Evolutionary conservation across 2,797 vertebrate genomes (phyloP).

Genomic region (Takifugu ocellatus): DNA sequence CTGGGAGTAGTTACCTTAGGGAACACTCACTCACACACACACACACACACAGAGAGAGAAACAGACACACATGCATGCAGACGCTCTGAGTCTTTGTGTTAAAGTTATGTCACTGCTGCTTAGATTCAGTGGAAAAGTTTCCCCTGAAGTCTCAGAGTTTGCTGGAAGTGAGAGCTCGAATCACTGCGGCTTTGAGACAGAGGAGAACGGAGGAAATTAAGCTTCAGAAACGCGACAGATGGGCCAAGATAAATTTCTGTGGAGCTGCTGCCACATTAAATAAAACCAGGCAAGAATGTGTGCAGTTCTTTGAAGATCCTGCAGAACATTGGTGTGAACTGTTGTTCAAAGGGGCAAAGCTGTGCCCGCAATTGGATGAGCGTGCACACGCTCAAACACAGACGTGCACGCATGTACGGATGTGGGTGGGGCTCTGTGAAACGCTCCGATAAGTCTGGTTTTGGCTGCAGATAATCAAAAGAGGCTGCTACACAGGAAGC

Average conservation of each 20-base stretch:
- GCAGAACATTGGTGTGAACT: not conserved
- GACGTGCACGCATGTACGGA: constrained; percentile 7
- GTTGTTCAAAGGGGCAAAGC: constrained; percentile 5
- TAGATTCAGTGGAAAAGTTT: constrained; percentile 40
- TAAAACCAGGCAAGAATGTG: not conserved
- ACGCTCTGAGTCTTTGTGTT: not conserved
- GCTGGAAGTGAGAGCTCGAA: constrained; percentile 4
- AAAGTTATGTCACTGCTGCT: constrained; percentile 18
- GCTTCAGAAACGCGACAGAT: constrained; percentile 24
- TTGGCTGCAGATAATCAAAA: constrained; percentile 4
- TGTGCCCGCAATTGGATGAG: constrained; percentile 6
- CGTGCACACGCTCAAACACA: constrained; percentile 4
- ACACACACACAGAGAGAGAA: constrained; percentile 5
- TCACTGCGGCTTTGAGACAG: constrained; percentile 12
- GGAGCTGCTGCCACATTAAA: constrained; percentile 2
- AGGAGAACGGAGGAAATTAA: constrained; percentile 37
- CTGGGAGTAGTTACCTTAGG: constrained; percentile 66
- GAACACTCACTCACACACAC: constrained; percentile 22
- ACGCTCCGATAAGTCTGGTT: constrained; percentile 20
- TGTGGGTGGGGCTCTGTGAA: constrained; percentile 1
- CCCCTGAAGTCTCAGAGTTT: constrained; percentile 6
- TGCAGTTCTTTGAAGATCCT: not conserved
- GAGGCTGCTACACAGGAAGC: constrained; percentile 21
- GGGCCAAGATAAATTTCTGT: constrained; percentile 55
- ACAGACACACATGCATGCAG: constrained; percentile 12